Base-by-base conservation (phyloP, 2,888 invertebrate genomes). In the Calliopum simillimum region DNA sequence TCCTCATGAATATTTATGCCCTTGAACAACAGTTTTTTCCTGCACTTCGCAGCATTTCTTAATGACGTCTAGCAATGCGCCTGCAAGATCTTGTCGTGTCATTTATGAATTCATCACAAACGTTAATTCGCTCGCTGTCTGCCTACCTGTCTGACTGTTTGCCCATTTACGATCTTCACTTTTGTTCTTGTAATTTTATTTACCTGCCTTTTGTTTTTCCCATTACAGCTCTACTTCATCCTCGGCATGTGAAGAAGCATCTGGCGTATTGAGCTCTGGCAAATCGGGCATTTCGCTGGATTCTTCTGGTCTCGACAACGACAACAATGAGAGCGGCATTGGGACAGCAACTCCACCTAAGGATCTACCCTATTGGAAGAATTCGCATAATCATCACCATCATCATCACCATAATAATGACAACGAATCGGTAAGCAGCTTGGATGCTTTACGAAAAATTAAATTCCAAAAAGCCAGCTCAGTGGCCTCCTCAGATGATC, bases 341-440 rank as follows among this genome's bases (percentile, higher is more conserved):
- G 85, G 84, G 49, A 84, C 85, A 63, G 84, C 85, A 19, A 85
- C 86, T 55, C 85, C 86, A 53, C 85, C 86, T n/a, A 86, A 85
- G 74, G 85, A 86, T 55, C 81, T 79, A 76, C 79, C 81, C 71
- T 81, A 83, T 76, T 85, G 84, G 84, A 84, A 83, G 76, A 80
- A 75, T 68, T 78, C 78, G 16, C 53, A 56, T 33, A 11, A 56
- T 16, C 75, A 75, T 44, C 76, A 74, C 13, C 76, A 78, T 44
- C 75, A 77, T 64, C 76, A 79, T 16, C 80, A 76, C 41, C 74
- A 78, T 12, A 76, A 70, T 74, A 75, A 77, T 21, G 84, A 85
- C 71, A 84, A 81, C 58, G 85, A 84, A 69, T 84, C 84, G 13
- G 79, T 85, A 13, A 84, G 82, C 75, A 84, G 84, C 70, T 73